These are phyloP conservation scores for Paragorgia papillata DNA, from an alignment of 92 coral and sea anemone genomes.

Conservation along the genomic window DNA sequence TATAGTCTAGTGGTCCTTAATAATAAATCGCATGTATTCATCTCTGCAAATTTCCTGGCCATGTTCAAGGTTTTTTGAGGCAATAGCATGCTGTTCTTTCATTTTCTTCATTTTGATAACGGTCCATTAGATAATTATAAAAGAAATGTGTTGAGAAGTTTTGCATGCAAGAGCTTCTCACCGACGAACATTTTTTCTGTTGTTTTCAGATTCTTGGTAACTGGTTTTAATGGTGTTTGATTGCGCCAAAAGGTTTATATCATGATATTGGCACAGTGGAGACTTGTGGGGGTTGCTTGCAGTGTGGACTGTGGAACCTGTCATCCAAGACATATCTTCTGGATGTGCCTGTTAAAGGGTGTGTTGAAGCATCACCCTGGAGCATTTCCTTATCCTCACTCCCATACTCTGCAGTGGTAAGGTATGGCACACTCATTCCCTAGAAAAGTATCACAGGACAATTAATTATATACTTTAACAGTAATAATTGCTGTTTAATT, in stretches of 20 bases:
- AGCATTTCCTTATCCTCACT: too few species aligned
- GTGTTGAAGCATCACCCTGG: conserved; percentile 12
- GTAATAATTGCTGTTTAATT: too few species aligned
- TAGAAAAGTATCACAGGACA: too few species aligned
- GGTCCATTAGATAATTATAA: conserved; percentile 56
- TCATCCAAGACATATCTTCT: conserved; percentile 55
- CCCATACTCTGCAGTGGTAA: too few species aligned
- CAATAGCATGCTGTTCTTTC: conserved; percentile 23
- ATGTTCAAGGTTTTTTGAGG: too few species aligned
- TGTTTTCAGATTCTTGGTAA: conserved; percentile 53
- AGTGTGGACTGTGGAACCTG: conserved; percentile 54
- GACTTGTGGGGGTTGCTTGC: conserved; percentile 61
- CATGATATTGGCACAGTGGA: conserved; percentile 50
- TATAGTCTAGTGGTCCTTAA: too few species aligned
- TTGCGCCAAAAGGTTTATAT: conserved; percentile 47
- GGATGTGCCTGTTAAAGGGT: conserved; percentile 47
- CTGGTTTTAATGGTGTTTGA: conserved; percentile 46
- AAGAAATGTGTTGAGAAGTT: conserved; percentile 48
- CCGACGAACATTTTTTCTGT: conserved; percentile 44
- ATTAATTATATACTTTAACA: too few species aligned
- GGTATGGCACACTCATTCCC: too few species aligned
- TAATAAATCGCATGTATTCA: too few species aligned
- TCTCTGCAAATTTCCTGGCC: too few species aligned
- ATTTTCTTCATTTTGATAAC: conserved; percentile 44
- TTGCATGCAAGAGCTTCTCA: conserved; percentile 55